Conservation (phyloP, 1,140 invertebrate genomes). For the Rhyzopertha dominica region DNA sequence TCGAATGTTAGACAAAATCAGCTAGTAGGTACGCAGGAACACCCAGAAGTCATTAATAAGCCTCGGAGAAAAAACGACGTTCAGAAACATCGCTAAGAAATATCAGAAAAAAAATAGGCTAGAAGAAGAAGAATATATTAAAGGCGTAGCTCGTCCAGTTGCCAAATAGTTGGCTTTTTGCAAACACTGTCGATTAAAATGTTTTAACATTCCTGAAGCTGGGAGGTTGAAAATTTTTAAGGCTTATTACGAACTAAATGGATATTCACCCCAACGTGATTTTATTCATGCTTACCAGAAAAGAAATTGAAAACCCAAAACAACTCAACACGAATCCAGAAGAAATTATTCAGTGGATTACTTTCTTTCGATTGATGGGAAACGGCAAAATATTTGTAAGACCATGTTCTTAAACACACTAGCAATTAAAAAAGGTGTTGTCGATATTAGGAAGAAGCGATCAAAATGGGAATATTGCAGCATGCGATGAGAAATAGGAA, state of each 20-base stretch:
- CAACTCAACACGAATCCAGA: conserved; percentile 4
- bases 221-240: no score
- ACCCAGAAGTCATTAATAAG: conserved; percentile 6
- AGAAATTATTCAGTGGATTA: conserved; percentile 11
- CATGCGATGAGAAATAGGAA: conserved; percentile 3
- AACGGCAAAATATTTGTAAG: conserved; percentile 7
- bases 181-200: conserved; percentile 6
- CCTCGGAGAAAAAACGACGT: conserved; percentile 4
- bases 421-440: background rate
- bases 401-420: conserved; percentile 3
- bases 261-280: conserved; percentile 7
- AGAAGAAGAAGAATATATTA: conserved; percentile 10
- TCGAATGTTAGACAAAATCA: conserved; percentile 1
- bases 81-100: conserved; percentile 5
- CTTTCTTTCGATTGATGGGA: conserved; percentile 8
- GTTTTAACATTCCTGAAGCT: conserved; percentile 2
- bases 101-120: conserved; percentile 11
- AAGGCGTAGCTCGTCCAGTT: conserved; percentile 3
- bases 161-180: conserved; percentile 5
- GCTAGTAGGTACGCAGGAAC: conserved; percentile 4
- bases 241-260: conserved; percentile 6
- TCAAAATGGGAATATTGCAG: conserved; percentile 8
- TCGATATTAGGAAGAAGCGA: conserved; percentile 8
- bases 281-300: conserved; percentile 8
- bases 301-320: conserved; percentile 7